phyloP scores from a whole-genome alignment of 2,113 vertebrate genomes.

The Rhagologus leucostigma region DNA sequence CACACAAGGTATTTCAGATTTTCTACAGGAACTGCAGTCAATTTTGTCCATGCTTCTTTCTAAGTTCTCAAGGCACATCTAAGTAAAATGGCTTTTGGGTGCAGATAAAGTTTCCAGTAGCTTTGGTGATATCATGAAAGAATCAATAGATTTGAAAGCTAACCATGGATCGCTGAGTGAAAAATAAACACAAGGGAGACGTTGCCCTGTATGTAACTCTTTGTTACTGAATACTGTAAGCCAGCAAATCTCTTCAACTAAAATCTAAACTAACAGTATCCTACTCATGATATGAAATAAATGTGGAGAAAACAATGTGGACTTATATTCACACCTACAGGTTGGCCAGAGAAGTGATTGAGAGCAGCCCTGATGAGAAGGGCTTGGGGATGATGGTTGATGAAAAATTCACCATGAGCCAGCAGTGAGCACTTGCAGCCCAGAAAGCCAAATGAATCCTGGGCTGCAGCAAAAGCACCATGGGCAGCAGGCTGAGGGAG shows the following conservation, averaged over 20 bases:
- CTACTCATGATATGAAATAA: neutral
- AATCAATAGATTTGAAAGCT: neutral
- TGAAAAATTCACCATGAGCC: neutral
- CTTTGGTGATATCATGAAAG: neutral
- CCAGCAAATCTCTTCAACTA: neutral
- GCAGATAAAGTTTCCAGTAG: neutral
- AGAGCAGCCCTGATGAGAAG: neutral
- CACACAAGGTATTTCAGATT: neutral
- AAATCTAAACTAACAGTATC: neutral
- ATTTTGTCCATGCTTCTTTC: neutral
- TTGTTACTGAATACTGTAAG: neutral
- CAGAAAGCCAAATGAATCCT: neutral
- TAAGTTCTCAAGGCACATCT: neutral
- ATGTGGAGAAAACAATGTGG: rapidly evolving
- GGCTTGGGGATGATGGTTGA: neutral
- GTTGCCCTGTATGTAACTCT: neutral
- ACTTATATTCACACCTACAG: neutral
- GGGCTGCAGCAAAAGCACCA: neutral
- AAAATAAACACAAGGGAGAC: neutral
- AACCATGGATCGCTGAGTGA: neutral
- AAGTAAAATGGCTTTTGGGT: neutral
- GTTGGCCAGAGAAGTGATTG: neutral
- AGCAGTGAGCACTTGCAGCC: neutral
- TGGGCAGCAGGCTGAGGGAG: neutral
- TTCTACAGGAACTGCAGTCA: neutral